Percentiles rank a stretch among this genome's conserved stretches.
Conservation (phyloP, 2,113 vertebrate species). For the Chunga burmeisteri region DNA sequence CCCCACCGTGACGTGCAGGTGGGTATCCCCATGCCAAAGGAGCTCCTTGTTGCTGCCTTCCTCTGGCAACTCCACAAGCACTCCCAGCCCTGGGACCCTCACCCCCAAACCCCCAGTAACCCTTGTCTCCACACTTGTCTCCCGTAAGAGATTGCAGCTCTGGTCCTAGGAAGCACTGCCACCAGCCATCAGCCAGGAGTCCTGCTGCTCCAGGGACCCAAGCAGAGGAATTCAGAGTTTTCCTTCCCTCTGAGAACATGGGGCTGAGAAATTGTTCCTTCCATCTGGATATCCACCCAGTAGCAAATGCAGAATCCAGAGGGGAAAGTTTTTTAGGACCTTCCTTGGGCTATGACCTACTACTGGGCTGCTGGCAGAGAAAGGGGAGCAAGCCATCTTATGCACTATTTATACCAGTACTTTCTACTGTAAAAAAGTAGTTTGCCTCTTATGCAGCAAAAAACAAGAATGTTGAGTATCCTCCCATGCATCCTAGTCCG, state of each 20-base stretch:
- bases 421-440: not conserved
- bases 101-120: not conserved
- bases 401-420: not conserved
- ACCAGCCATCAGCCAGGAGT: not conserved
- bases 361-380: not conserved
- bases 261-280: not conserved
- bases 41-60: not conserved
- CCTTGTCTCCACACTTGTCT: not conserved
- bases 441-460: not conserved
- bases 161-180: not conserved
- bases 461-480: not conserved
- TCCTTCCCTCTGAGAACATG: not conserved
- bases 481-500: not conserved
- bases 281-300: not conserved
- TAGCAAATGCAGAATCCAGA: not conserved
- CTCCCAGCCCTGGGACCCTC: not conserved
- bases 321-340: not conserved
- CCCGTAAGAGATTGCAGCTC: not conserved
- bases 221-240: not conserved
- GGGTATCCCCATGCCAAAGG: not conserved
- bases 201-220: not conserved
- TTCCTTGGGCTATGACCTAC: not conserved
- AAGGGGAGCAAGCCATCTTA: not conserved
- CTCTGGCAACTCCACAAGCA: not conserved
- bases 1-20: accelerated